Conservation (phyloP, 2,888 invertebrate species). For the Ophion ellenae region DNA sequence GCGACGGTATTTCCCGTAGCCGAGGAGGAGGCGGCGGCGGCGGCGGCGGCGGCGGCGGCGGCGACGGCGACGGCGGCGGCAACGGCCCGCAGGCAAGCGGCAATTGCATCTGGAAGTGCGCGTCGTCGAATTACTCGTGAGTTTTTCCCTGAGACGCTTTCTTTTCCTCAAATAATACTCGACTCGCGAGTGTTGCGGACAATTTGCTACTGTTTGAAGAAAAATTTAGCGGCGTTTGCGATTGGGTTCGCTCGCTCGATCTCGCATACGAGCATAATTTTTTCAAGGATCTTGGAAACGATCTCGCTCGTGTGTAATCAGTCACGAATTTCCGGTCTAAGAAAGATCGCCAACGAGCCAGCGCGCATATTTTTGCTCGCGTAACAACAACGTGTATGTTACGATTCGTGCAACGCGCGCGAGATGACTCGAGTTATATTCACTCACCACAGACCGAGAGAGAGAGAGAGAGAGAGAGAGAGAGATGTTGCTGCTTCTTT, state of each 20-base stretch:
- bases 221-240: too few relatives aligned
- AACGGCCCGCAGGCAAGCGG: slow-evolving; percentile 61
- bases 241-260: background rate
- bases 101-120: slow-evolving; percentile 56
- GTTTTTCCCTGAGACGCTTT: slow-evolving; percentile 41
- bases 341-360: slow-evolving; percentile 23
- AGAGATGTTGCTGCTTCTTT: background rate
- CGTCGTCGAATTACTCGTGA: slow-evolving; percentile 64
- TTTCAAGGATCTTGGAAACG: slow-evolving; percentile 44
- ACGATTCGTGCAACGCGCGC: slow-evolving; percentile 17
- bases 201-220: too few relatives aligned
- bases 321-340: slow-evolving; percentile 39
- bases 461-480: too few relatives aligned
- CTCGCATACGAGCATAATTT: background rate
- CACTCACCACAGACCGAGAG: background rate
- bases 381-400: background rate
- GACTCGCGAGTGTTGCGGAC: too few relatives aligned
- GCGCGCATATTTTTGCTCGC: slow-evolving; percentile 14
- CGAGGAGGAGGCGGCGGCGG: slow-evolving; percentile 75
- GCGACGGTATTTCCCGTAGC: slow-evolving; percentile 80
- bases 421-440: slow-evolving; percentile 8
- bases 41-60: slow-evolving; percentile 79
- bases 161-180: background rate
- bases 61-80: slow-evolving; percentile 78
- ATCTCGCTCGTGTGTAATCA: slow-evolving; percentile 25